Percentiles rank a stretch among this genome's conserved stretches.
phyloP scores from a whole-genome alignment of 37 sponge, comb jelly and placozoan species.

The Chondrosia reniformis region DNA sequence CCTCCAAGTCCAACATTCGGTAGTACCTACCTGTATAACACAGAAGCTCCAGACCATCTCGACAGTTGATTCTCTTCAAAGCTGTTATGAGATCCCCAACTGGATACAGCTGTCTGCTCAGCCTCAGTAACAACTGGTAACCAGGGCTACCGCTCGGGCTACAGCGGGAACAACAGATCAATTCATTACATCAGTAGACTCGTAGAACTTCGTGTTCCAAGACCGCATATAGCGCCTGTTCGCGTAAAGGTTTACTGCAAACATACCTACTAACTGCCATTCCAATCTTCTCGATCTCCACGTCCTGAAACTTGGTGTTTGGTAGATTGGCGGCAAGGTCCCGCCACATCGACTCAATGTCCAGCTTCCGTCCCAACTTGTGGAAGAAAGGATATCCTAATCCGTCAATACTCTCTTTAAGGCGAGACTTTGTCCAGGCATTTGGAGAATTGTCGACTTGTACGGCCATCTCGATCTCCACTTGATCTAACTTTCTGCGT shows the following conservation, averaged over 20 bases:
- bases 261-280: slow-evolving; percentile 20
- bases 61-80: slow-evolving; percentile 54
- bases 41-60: slow-evolving; percentile 44
- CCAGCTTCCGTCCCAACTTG: not conserved
- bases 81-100: slow-evolving; percentile 40
- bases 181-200: not conserved
- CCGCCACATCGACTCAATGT: not conserved
- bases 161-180: not conserved
- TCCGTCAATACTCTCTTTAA: not conserved
- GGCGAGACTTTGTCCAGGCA: slow-evolving; percentile 8
- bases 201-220: not conserved
- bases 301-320: not conserved
- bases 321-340: slow-evolving; percentile 13
- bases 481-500: no score
- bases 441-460: not conserved
- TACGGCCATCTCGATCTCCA: not conserved
- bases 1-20: no score
- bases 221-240: not conserved
- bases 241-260: not conserved
- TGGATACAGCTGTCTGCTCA: slow-evolving; percentile 55
- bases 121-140: slow-evolving; percentile 58
- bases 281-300: not conserved
- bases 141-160: slow-evolving; percentile 61
- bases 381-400: slow-evolving; percentile 1
- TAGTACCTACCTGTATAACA: slow-evolving; percentile 74